phyloP scores from a whole-genome alignment of 1,140 invertebrate species.

The Drosophila nasuta region DNA sequence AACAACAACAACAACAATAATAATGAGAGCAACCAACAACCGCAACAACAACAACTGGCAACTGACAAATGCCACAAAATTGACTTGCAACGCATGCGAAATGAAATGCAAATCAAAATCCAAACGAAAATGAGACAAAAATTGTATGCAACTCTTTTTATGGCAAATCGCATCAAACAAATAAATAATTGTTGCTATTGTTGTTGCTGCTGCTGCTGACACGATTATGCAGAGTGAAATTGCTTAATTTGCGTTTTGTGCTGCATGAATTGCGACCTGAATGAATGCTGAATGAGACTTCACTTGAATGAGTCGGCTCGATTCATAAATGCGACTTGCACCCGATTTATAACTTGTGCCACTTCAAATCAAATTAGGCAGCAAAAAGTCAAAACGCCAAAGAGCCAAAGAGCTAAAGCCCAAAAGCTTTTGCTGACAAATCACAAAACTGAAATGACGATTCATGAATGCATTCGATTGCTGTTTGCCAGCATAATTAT shows the following conservation, averaged over 20 bases:
- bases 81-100: constrained; percentile 20
- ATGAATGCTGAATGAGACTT: constrained; percentile 27
- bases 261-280: constrained; percentile 24
- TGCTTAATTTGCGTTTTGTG: constrained; percentile 42
- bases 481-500: too few relatives aligned
- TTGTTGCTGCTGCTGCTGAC: constrained; percentile 7
- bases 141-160: not conserved
- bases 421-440: too few relatives aligned
- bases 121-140: constrained; percentile 15
- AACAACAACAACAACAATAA: constrained; percentile 6
- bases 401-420: too few relatives aligned
- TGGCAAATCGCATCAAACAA: constrained; percentile 24
- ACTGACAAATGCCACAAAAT: constrained; percentile 26
- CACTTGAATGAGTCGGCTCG: constrained; percentile 8
- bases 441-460: too few relatives aligned
- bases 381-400: too few relatives aligned
- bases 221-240: constrained; percentile 38
- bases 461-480: too few relatives aligned
- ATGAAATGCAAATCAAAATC: constrained; percentile 1
- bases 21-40: too few relatives aligned
- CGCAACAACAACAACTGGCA: not conserved
- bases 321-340: constrained; percentile 3
- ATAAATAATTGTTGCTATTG: constrained; percentile 33
- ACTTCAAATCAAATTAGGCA: constrained; percentile 12
- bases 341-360: not conserved